Evolutionary conservation across 2,888 invertebrate species (phyloP), one percentile per base, ranked within the genome.

Genomic region (Caenorhabditis japonica): DNA sequence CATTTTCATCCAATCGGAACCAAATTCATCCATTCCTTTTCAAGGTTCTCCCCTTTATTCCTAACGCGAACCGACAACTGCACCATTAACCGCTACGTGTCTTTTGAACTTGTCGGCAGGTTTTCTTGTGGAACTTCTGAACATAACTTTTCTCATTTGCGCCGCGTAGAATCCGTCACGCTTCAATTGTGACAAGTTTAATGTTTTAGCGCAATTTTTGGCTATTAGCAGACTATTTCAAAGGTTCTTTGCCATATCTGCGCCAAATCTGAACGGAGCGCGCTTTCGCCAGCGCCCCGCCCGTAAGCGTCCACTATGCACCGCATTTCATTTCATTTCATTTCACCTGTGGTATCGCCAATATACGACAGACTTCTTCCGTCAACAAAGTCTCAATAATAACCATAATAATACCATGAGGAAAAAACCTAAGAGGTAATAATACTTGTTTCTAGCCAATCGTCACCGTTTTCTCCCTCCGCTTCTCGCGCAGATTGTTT

Each of bases 1-100:
- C 23, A 23, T 17, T 34, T 25, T 21, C 23, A n/a, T n/a, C n/a
- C n/a, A n/a, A n/a, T n/a, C n/a, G n/a, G n/a, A n/a, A n/a, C n/a
- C n/a, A n/a, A n/a, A n/a, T n/a, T n/a, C n/a, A n/a, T n/a, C n/a
- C 44, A 17, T 33, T 17, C 34, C 27, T 15, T 44, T 38, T n/a
- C 62, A 64, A 64, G 64, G 64, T 64, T 64, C 55, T 64, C n/a
- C n/a, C n/a, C 55, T 56, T 53, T 41, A 47, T 41, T 64, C 41
- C 41, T 55, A 25, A 39, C 21, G 10, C 25, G 1, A n/a, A 53
- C 33, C 33, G 41, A 55, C 64, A 64, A 55, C 41, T 64, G 64
- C 55, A 64, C 64, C 64, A 64, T 64, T 64, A 64, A 56, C 49
- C 64, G 47, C 53, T 39, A 13, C 17, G n/a, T n/a, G 10, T 49